Evolutionary conservation across 1,140 invertebrate genomes (phyloP).

Genomic region (Leucophenga varia): DNA sequence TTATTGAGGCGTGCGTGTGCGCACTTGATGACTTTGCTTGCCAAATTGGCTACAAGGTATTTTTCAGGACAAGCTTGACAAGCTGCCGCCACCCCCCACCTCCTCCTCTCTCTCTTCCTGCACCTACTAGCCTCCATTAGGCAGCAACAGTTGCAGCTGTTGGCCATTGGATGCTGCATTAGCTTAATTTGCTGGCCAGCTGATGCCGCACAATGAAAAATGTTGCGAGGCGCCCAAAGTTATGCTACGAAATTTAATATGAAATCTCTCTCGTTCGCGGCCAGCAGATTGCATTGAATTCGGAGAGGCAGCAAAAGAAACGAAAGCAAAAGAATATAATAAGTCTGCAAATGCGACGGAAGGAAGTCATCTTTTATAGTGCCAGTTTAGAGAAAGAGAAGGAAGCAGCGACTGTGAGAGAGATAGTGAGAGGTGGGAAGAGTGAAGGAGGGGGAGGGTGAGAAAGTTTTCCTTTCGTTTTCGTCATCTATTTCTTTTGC

Average conservation of each 20-base stretch:
- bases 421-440: too few species aligned
- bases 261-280: background rate
- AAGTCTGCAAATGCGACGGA: conserved; percentile 15
- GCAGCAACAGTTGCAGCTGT: conserved; percentile 43
- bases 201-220: conserved; percentile 29
- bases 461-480: too few species aligned
- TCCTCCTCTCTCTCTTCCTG: background rate
- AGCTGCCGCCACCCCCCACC: conserved; percentile 4
- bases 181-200: conserved; percentile 39
- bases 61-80: conserved; percentile 21
- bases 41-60: conserved; percentile 41
- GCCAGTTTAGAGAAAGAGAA: too few species aligned
- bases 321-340: background rate
- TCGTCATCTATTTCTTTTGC: too few species aligned
- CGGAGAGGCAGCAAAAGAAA: conserved; percentile 23
- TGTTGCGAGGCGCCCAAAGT: conserved; percentile 37
- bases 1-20: conserved; percentile 49
- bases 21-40: conserved; percentile 45
- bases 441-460: too few species aligned
- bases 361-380: conserved; percentile 49
- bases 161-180: conserved; percentile 25
- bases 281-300: conserved; percentile 45
- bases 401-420: too few species aligned
- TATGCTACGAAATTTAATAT: conserved; percentile 34
- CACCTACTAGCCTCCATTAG: too few species aligned